A percentile compares a stretch with the other conserved stretches of the same genome.
Conservation (phyloP, 1,140 invertebrate genomes). For the Eufriesea mexicana region DNA sequence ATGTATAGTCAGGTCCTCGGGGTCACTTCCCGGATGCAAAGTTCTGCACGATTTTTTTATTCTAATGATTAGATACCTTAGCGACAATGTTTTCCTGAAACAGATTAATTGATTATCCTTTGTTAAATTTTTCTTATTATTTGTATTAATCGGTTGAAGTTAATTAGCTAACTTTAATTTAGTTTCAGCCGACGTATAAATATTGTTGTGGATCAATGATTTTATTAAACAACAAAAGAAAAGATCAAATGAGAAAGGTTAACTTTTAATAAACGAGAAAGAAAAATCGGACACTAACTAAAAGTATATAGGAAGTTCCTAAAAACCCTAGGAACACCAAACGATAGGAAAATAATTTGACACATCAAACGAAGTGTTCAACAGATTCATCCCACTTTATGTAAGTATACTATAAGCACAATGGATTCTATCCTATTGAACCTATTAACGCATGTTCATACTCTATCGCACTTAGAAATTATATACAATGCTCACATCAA, state of each 20-base stretch:
- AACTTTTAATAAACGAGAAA: background rate
- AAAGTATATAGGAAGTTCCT: background rate
- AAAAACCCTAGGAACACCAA: background rate
- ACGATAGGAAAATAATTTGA: background rate
- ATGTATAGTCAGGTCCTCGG: conserved; percentile 56
- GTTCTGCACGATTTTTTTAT: conserved; percentile 47
- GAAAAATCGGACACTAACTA: too few species aligned
- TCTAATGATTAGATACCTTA: conserved; percentile 46
- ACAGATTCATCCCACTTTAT: background rate
- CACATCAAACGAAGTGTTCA: background rate
- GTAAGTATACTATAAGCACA: background rate
- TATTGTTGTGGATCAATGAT: background rate
- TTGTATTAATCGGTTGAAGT: background rate
- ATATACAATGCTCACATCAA: background rate
- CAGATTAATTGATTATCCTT: background rate
- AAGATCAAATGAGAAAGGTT: too few species aligned
- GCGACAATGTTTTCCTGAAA: conserved; percentile 2
- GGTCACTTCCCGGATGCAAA: conserved; percentile 74
- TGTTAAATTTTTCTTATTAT: background rate
- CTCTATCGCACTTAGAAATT: background rate
- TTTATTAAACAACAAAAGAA: too few species aligned
- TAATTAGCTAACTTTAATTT: background rate
- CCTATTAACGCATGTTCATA: background rate
- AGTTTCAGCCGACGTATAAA: background rate
- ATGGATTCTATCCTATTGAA: background rate